Evolutionary conservation across 2,888 invertebrate genomes (phyloP).

Genomic region (Odontocerum albicorne): DNA sequence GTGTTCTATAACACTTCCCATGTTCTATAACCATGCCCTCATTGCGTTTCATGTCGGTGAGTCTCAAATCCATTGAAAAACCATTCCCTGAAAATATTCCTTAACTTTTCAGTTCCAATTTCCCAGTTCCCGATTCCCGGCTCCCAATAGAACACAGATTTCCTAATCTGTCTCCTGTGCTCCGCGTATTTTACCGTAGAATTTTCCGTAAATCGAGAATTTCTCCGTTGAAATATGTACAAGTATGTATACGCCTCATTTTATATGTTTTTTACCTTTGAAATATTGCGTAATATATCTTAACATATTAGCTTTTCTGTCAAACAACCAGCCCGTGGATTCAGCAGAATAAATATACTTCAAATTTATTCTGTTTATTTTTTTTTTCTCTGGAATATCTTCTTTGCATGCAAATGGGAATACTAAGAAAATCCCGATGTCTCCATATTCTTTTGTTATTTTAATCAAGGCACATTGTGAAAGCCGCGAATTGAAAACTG

Average conservation of each 20-base stretch:
- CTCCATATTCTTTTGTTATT: background rate
- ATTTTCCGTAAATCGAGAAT: too few species aligned
- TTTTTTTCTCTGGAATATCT: background rate
- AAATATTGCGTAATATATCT: conserved; percentile 3
- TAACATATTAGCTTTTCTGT: background rate
- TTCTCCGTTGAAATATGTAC: conserved; percentile 2
- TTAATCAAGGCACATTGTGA: background rate
- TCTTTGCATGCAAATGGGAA: background rate
- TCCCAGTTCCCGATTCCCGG: too few species aligned
- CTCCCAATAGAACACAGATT: too few species aligned
- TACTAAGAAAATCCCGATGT: background rate
- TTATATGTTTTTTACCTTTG: conserved; percentile 1
- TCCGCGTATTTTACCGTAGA: too few species aligned
- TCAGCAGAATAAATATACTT: conserved; percentile 4
- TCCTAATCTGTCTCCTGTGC: too few species aligned
- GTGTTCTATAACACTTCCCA: too few species aligned
- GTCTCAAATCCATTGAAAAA: too few species aligned
- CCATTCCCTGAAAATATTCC: too few species aligned
- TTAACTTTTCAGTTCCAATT: too few species aligned
- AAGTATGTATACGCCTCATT: background rate
- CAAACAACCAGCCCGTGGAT: background rate
- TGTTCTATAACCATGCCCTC: too few species aligned
- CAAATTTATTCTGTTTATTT: background rate
- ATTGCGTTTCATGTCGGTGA: too few species aligned
- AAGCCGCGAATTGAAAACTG: background rate